Evolutionary conservation across 2,888 invertebrate species (phyloP), one percentile per base, ranked within the genome.

Genomic region (Vanessa cardui): DNA sequence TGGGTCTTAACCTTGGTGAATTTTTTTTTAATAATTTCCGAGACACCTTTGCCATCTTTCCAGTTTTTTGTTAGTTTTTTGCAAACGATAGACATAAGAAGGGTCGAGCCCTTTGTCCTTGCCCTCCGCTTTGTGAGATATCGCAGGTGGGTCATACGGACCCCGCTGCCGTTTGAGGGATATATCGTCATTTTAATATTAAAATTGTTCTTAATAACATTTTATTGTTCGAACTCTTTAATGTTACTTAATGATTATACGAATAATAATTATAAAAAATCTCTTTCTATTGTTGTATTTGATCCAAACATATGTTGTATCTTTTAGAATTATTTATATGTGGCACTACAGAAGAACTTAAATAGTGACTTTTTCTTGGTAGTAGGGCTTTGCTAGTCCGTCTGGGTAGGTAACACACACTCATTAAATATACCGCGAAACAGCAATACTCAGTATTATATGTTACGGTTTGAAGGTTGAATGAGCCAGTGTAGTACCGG

Each of bases 31-130:
- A 83, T 78, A 78, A 87, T 88, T 91, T 88, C 87, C 87, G 86
- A 89, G 91, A 92, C 92, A 92, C 91, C 92, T 92, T 92, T 92
- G 90, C 79, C 87, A 92, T 92, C 92, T 90, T 91, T 90, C 73
- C 82, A 82, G 82, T 90, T 90, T 81, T 91, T 91, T 83, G 82
- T 80, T 76, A 77, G 79, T 83, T 87, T 87, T 89, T 85, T 78
- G 78, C 76, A 77, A 79, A 74, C 77, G 75, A 73, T 74, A 76
- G 77, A 78, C 73, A 72, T 77, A 78, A 80, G 85, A 85, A 78
- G 89, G 90, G 90, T 89, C 87, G 85, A 78, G 83, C 82, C 80
- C 84, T 83, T 83, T 83, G 82, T 83, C 75, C 75, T 74, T 78
- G 81, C 80, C 73, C 80, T 76, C 75, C 64, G 73, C 80, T 81